phyloP scores from a whole-genome alignment of 2,888 invertebrate genomes.

The Lithophane socia region DNA sequence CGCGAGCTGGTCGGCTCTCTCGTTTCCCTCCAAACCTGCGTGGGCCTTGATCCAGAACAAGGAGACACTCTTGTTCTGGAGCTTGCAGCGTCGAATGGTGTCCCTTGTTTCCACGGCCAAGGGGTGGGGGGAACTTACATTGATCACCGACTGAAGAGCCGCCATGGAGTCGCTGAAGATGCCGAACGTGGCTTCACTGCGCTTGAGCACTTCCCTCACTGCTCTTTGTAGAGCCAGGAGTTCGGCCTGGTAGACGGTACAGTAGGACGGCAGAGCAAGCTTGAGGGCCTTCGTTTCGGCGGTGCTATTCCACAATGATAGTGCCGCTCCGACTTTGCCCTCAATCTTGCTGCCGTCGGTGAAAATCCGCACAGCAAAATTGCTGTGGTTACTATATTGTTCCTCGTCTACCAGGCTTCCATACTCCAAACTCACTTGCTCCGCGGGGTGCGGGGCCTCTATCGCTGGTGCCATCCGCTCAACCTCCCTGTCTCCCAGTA shows the following conservation, averaged over 20 bases:
- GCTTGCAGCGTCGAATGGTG: too few relatives aligned
- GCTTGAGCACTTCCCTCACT: neutral
- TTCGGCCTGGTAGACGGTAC: constrained; percentile 1
- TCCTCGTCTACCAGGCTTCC: neutral
- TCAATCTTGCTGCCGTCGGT: constrained; percentile 15
- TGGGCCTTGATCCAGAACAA: constrained; percentile 12
- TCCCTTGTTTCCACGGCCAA: too few relatives aligned
- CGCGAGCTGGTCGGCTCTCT: neutral
- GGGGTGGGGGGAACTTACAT: too few relatives aligned
- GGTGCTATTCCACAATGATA: too few relatives aligned
- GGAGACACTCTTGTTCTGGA: neutral
- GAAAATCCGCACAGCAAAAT: neutral
- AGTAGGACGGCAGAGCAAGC: neutral
- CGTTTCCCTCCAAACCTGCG: neutral
- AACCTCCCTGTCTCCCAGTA: too few relatives aligned
- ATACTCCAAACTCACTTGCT: too few relatives aligned
- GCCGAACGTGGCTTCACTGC: neutral
- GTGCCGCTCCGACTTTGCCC: neutral
- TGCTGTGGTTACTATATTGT: neutral
- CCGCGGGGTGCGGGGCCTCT: too few relatives aligned
- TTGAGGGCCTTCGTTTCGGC: too few relatives aligned
- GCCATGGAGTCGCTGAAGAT: too few relatives aligned
- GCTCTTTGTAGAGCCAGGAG: neutral
- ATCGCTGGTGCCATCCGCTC: too few relatives aligned
- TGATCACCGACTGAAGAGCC: too few relatives aligned